phyloP scores from a whole-genome alignment of 1,140 invertebrate genomes.

The Eriocheir sinensis region DNA sequence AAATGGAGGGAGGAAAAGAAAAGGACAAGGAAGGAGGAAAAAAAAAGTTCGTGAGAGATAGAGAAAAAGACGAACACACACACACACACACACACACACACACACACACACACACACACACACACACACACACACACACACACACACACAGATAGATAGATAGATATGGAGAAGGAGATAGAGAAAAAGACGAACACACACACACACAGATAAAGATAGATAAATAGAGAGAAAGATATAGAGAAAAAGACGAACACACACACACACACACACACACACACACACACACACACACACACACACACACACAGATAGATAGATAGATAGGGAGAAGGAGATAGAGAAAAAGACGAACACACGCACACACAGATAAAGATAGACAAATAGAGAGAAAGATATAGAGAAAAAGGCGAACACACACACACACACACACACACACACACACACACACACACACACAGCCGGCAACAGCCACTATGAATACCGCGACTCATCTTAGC shows the following conservation, averaged over 20 bases:
- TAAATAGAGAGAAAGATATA: too few species aligned
- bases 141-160: too few species aligned
- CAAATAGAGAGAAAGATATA: neutral
- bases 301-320: constrained; percentile 29
- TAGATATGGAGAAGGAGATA: too few species aligned
- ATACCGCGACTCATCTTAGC: constrained; percentile 43
- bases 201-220: too few species aligned
- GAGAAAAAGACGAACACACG: neutral
- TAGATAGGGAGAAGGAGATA: constrained; percentile 16
- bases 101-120: too few species aligned
- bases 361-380: neutral
- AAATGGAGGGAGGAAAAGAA: neutral
- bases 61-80: neutral
- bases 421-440: constrained; percentile 36
- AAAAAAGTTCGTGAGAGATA: neutral
- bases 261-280: too few species aligned
- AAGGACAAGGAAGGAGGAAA: neutral
- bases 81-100: too few species aligned
- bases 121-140: too few species aligned
- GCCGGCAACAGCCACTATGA: neutral
- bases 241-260: too few species aligned
- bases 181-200: too few species aligned
- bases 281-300: too few species aligned
- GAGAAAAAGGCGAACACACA: constrained; percentile 2
- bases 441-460: constrained; percentile 52